Evolutionary conservation across 1,140 invertebrate genomes (phyloP).

Genomic region (Mylabris phalerata): DNA sequence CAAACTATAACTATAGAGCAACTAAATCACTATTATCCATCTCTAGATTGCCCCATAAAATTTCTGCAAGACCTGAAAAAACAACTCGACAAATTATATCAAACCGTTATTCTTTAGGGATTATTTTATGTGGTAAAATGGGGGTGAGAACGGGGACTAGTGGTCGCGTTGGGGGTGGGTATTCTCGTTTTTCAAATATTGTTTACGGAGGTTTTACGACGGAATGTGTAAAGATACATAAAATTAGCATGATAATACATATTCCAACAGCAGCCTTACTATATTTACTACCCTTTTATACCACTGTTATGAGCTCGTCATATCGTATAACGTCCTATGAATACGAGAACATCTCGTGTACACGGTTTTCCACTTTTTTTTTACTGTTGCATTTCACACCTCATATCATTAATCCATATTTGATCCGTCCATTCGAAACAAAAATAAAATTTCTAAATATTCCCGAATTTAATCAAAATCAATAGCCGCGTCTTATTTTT

Average conservation of each 20-base stretch:
- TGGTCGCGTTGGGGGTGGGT: too few species aligned
- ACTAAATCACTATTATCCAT: too few species aligned
- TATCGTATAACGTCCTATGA: constrained; percentile 26
- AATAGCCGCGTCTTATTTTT: too few species aligned
- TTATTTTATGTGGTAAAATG: too few species aligned
- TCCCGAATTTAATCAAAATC: too few species aligned
- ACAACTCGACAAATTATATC: too few species aligned
- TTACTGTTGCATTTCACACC: constrained; percentile 19
- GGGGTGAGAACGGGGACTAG: too few species aligned
- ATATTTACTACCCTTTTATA: constrained; percentile 32
- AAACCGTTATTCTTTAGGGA: too few species aligned
- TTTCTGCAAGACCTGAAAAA: too few species aligned
- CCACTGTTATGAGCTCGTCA: constrained; percentile 29
- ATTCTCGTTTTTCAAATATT: constrained; percentile 3
- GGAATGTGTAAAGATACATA: constrained; percentile 16
- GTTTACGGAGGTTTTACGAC: constrained; percentile 8
- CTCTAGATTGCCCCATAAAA: too few species aligned
- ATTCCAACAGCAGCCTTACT: constrained; percentile 21
- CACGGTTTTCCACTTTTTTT: constrained; percentile 28
- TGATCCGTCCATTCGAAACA: neutral
- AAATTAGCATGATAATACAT: constrained; percentile 26
- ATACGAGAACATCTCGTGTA: constrained; percentile 25
- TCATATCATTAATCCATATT: constrained; percentile 17
- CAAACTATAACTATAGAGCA: too few species aligned
- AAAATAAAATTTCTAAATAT: too few species aligned